phyloP scores from a whole-genome alignment of 2,888 invertebrate genomes.

The Psylliodes chrysocephalus region DNA sequence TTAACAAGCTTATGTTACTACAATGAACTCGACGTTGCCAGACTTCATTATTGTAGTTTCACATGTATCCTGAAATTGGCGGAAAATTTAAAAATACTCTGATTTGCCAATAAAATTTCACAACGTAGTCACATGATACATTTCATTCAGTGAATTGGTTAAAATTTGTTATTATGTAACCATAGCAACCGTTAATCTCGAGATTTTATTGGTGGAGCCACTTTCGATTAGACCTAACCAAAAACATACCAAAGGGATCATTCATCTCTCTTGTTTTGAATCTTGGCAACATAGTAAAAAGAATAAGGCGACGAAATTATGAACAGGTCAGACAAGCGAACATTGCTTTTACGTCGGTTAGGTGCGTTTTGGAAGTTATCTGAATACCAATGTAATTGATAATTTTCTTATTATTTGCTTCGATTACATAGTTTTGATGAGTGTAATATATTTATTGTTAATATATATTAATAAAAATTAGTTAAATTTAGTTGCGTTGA shows the following conservation, averaged over 20 bases:
- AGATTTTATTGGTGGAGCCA: conserved; percentile 44
- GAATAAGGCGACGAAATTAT: background rate
- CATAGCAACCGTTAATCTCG: conserved; percentile 43
- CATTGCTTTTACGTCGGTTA: background rate
- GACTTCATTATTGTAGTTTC: conserved; percentile 22
- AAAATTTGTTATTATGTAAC: conserved; percentile 48
- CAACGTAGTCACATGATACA: conserved; percentile 46
- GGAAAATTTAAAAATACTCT: conserved; percentile 51
- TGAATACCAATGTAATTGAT: too few relatives aligned
- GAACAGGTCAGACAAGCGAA: background rate
- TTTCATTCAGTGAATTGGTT: conserved; percentile 46
- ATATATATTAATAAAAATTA: too few relatives aligned
- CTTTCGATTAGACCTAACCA: conserved; percentile 18
- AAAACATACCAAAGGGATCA: background rate
- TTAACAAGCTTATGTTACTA: conserved; percentile 19
- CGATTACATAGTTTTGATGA: too few relatives aligned
- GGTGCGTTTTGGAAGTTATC: background rate
- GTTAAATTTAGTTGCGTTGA: too few relatives aligned
- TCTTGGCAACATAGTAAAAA: conserved; percentile 25
- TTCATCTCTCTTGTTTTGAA: conserved; percentile 8
- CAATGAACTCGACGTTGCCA: conserved; percentile 43
- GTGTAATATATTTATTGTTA: too few relatives aligned
- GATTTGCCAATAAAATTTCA: conserved; percentile 45
- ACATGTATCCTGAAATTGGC: conserved; percentile 38
- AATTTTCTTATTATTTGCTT: too few relatives aligned